These are phyloP conservation scores for Andrena chrysosceles DNA, from an alignment of 2,888 invertebrate species.

Conservation along the genomic window DNA sequence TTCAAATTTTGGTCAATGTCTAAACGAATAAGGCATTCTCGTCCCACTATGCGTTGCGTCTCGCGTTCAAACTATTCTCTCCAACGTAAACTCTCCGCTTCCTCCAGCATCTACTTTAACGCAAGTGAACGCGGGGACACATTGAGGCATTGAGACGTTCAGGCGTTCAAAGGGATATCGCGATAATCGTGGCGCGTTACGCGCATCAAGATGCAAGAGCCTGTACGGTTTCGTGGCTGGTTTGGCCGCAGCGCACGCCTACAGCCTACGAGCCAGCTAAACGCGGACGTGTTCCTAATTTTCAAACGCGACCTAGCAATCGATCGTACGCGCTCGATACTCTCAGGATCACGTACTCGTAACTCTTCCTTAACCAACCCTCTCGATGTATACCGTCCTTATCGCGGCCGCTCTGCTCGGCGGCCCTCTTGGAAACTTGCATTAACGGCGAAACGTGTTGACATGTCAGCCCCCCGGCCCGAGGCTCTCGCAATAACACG, in stretches of 20 bases:
- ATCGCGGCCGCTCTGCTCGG: constrained; percentile 59
- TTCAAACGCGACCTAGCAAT: constrained; percentile 65
- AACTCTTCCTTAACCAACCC: constrained; percentile 69
- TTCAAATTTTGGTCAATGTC: too few species aligned
- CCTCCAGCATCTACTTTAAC: background rate
- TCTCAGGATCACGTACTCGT: constrained; percentile 69
- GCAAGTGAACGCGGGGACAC: too few species aligned
- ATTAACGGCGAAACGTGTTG: constrained; percentile 64
- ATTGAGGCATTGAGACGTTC: too few species aligned
- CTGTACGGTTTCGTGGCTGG: constrained; percentile 11
- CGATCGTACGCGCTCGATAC: constrained; percentile 72
- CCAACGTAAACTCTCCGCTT: too few species aligned
- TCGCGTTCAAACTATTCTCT: too few species aligned
- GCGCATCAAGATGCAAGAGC: background rate
- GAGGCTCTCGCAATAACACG: constrained; percentile 46
- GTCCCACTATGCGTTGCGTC: too few species aligned
- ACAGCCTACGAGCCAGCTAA: constrained; percentile 26
- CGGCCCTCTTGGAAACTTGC: constrained; percentile 53
- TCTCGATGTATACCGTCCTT: constrained; percentile 67
- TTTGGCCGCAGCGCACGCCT: constrained; percentile 1
- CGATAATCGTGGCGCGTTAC: background rate
- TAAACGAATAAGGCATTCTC: too few species aligned
- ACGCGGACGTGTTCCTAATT: constrained; percentile 69
- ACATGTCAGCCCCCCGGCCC: constrained; percentile 46
- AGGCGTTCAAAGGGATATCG: background rate